Evolutionary conservation across 2,113 vertebrate genomes (phyloP), one percentile per base, ranked within the genome.

Genomic region (Elachura formosa): DNA sequence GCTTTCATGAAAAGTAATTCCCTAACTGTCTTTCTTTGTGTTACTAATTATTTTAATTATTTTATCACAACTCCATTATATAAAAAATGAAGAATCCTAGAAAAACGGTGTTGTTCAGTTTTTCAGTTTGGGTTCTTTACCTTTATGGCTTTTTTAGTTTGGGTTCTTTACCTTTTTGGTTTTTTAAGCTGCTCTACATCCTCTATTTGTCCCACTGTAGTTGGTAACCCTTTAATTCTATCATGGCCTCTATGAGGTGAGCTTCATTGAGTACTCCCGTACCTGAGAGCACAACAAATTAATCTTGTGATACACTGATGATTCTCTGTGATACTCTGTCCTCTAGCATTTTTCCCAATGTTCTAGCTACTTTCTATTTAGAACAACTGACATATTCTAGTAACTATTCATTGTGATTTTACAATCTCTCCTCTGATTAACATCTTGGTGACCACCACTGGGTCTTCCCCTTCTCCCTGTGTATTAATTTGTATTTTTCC

Each of bases 401-500:
- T 25, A 83, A 84, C n/a, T 76, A 24, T 21, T 72, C 24, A 29
- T n/a, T 76, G 31, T 15, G 23, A 86, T 81, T 73, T 73, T 22
- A n/a, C 38, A 49, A 8, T 21, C 40, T 55, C 33, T 75, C 14
- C 15, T 25, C 31, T 31, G 3, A 68, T 79, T 54, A 63, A 45
- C 31, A 74, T 19, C 40, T 51, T 81, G 8, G 12, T 66, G 63
- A 83, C 13, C 25, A 48, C 3, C 45, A 73, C 12, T 68, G 38
- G 15, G 19, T 61, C 34, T 34, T 46, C 16, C 17, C 22, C 17
- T 51, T 24, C 4, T n/a, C 3, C 2, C 3, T 7, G 0, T 11
- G 5, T n/a, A 68, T 34, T 78, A 36, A 73, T 36, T 31, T 54
- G 28, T 48, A 82, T 63, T 77, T 91, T 40, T 91, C 56, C 43